phyloP scores from a whole-genome alignment of 2,888 invertebrate genomes.

The Labia minor region DNA sequence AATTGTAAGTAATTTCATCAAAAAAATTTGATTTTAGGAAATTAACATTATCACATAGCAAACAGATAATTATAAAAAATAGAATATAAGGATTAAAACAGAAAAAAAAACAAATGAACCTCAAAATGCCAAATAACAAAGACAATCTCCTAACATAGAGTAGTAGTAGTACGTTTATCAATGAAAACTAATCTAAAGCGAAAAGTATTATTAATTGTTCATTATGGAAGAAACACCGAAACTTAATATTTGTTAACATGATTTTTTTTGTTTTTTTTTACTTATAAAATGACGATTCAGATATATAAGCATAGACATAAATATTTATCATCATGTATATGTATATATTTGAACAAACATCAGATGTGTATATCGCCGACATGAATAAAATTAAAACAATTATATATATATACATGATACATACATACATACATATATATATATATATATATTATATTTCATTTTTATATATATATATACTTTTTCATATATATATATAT shows the following conservation, averaged over 20 bases:
- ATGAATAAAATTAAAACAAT: background rate
- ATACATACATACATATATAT: background rate
- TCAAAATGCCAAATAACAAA: background rate
- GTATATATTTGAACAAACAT: background rate
- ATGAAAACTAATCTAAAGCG: constrained; percentile 1
- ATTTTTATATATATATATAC: background rate
- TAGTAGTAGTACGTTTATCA: background rate
- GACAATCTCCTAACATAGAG: background rate
- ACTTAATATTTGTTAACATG: background rate
- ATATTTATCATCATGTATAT: no score
- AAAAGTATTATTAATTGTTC: background rate
- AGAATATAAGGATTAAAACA: no score
- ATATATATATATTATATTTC: background rate
- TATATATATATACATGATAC: background rate
- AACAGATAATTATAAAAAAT: no score
- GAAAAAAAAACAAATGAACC: no score
- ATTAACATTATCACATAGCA: no score
- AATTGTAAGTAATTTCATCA: no score
- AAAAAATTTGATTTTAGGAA: no score
- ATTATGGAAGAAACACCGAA: constrained; percentile 1
- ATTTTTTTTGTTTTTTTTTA: background rate
- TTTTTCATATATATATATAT: background rate
- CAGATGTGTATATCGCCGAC: background rate
- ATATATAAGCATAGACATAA: background rate
- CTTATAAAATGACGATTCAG: background rate